A percentile compares a stretch with the other conserved stretches of the same genome.
Evolutionary conservation across 2,113 vertebrate species (phyloP).

Genomic region (Cyphomyrus plagiostoma): DNA sequence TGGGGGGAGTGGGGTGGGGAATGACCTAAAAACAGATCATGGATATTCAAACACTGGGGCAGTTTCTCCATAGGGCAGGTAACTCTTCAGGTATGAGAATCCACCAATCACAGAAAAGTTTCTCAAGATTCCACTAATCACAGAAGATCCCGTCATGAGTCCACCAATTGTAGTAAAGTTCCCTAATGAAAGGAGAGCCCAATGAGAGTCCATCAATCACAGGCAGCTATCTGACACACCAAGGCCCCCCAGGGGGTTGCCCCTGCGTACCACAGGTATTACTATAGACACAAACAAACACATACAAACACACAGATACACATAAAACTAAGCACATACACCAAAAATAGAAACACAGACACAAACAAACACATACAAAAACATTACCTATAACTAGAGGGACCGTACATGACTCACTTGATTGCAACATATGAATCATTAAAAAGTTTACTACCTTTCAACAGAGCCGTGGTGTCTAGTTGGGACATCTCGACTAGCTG

Average conservation of each 20-base stretch:
- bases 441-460: neutral
- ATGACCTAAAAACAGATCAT: slow-evolving; percentile 6
- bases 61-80: neutral
- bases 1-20: neutral
- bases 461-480: neutral
- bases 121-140: neutral
- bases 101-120: neutral
- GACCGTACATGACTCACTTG: neutral
- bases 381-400: neutral
- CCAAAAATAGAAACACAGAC: neutral
- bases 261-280: neutral
- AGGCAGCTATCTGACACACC: neutral
- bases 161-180: neutral
- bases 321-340: neutral
- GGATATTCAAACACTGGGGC: slow-evolving; percentile 27
- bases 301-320: neutral
- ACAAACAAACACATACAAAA: neutral
- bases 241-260: neutral
- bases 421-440: neutral
- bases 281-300: neutral
- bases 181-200: neutral
- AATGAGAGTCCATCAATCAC: neutral
- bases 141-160: neutral
- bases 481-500: neutral
- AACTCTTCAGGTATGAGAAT: neutral